phyloP scores from a whole-genome alignment of 2,113 vertebrate genomes.

The Poeciliopsis retropinna region DNA sequence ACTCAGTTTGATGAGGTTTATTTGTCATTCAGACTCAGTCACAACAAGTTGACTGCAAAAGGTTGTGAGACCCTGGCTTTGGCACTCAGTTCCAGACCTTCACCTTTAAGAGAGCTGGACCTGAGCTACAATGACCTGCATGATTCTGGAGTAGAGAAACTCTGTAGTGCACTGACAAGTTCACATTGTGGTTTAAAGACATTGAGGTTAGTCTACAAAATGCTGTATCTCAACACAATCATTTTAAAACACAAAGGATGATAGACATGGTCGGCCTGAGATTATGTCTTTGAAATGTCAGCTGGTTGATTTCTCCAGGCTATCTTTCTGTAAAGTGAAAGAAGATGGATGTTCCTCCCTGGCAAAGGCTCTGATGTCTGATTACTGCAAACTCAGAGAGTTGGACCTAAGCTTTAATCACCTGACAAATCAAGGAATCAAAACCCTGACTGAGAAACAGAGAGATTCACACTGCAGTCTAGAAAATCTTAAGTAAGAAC shows the following conservation, averaged over 20 bases:
- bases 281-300: not conserved
- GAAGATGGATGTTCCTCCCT: conserved; percentile 27
- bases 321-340: conserved; percentile 51
- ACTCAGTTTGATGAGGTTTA: no score
- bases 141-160: conserved; percentile 25
- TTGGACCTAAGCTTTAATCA: conserved; percentile 53
- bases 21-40: conserved; percentile 28
- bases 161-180: conserved; percentile 24
- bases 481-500: conserved; percentile 32
- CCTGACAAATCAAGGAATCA: conserved; percentile 22
- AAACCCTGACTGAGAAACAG: conserved; percentile 22
- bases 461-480: conserved; percentile 25
- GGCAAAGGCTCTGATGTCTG: conserved; percentile 21
- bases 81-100: conserved; percentile 17
- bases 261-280: not conserved
- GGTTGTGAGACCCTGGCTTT: conserved; percentile 28
- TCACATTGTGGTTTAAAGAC: conserved; percentile 20
- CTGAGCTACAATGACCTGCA: conserved; percentile 45
- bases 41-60: conserved; percentile 29
- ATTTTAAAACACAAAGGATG: no score
- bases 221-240: no score
- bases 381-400: conserved; percentile 26
- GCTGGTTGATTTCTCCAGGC: conserved; percentile 23
- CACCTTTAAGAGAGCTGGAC: conserved; percentile 29
- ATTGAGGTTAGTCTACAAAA: conserved; percentile 16